Evolutionary conservation across 2,888 invertebrate species (phyloP).

Genomic region (Parnassius orleans): DNA sequence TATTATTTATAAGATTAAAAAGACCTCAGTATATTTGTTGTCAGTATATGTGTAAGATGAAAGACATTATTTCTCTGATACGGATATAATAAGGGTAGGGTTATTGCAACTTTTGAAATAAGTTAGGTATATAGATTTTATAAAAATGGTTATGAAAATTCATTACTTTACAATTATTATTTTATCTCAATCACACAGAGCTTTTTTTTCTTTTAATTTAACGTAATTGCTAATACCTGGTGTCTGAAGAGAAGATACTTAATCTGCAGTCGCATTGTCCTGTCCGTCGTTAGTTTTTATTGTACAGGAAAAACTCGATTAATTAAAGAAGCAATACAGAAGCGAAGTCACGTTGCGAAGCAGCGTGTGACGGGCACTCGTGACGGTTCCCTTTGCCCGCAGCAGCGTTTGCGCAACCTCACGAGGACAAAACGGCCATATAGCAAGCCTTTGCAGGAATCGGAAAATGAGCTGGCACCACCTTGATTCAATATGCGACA

Average conservation of each 20-base stretch:
- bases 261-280: constrained; percentile 29
- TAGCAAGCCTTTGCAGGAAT: constrained; percentile 38
- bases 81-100: constrained; percentile 10
- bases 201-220: background rate
- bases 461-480: constrained; percentile 28
- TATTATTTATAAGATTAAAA: constrained; percentile 4
- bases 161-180: no score
- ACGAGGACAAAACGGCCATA: constrained; percentile 52
- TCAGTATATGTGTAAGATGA: constrained; percentile 2
- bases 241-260: constrained; percentile 29
- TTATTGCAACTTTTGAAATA: constrained; percentile 13
- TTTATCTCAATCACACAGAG: no score
- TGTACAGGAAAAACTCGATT: constrained; percentile 57
- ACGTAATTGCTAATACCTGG: background rate
- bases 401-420: constrained; percentile 48
- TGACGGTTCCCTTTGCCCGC: constrained; percentile 54
- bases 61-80: constrained; percentile 13
- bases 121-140: background rate
- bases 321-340: constrained; percentile 58
- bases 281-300: constrained; percentile 33
- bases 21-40: constrained; percentile 6
- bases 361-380: constrained; percentile 45
- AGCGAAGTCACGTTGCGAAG: constrained; percentile 64
- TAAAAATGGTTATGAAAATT: background rate
- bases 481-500: constrained; percentile 30